Conservation (phyloP, 2,888 invertebrate species). For the Watsonalla binaria region DNA sequence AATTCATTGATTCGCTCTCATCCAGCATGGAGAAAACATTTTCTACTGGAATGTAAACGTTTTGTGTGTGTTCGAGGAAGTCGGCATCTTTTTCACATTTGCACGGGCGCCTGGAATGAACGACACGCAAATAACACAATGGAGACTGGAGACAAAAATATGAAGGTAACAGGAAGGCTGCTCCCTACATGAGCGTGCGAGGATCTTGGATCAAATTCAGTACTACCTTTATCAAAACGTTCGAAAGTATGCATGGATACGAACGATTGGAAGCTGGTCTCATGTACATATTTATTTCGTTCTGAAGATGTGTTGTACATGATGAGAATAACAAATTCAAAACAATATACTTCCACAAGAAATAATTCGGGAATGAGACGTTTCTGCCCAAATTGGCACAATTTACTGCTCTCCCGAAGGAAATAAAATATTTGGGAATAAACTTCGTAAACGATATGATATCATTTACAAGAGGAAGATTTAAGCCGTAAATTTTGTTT, state of each 20-base stretch:
- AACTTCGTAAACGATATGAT: slow-evolving; percentile 46
- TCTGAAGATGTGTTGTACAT: not conserved
- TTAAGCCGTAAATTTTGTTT: slow-evolving; percentile 28
- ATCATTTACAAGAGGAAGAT: slow-evolving; percentile 40
- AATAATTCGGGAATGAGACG: slow-evolving; percentile 10
- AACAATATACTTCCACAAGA: not conserved
- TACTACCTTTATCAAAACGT: too few species aligned
- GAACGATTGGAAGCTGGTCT: too few species aligned
- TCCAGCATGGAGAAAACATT: slow-evolving; percentile 75
- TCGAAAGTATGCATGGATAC: too few species aligned
- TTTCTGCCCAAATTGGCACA: slow-evolving; percentile 28
- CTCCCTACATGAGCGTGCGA: too few species aligned
- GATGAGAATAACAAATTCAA: not conserved
- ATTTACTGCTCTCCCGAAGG: slow-evolving; percentile 32
- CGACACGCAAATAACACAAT: not conserved
- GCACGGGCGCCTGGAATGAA: slow-evolving; percentile 63
- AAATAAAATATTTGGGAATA: slow-evolving; percentile 39
- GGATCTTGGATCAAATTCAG: too few species aligned
- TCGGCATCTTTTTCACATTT: slow-evolving; percentile 75
- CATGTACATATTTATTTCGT: too few species aligned
- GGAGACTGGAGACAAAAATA: not conserved
- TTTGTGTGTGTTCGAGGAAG: slow-evolving; percentile 73
- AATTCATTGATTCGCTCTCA: slow-evolving; percentile 60
- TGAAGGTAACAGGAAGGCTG: too few species aligned
- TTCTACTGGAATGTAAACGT: slow-evolving; percentile 76